Conservation (phyloP, 2,797 vertebrate genomes). For the Phrynocephalus vlangalii region DNA sequence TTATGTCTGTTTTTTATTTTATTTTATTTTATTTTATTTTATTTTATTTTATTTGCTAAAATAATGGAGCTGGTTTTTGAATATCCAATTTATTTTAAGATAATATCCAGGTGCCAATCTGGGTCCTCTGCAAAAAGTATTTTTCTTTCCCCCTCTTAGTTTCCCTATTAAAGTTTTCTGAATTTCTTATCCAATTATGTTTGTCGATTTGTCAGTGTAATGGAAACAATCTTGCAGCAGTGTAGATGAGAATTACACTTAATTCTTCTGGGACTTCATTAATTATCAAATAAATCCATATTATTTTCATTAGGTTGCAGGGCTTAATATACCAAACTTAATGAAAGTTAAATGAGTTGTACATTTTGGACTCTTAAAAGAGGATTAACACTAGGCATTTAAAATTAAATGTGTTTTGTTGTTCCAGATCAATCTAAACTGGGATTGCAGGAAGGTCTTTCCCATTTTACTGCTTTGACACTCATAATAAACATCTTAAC, state of each 20-base stretch:
- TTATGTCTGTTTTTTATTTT: neutral
- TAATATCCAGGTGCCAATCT: neutral
- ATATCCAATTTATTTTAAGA: neutral
- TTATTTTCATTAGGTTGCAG: slow-evolving; percentile 61
- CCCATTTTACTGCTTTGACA: slow-evolving; percentile 38
- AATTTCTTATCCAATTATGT: slow-evolving; percentile 38
- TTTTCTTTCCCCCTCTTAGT: neutral
- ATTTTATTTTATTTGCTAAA: neutral
- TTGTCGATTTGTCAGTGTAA: slow-evolving; percentile 47
- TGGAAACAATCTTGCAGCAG: slow-evolving; percentile 46
- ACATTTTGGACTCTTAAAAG: slow-evolving; percentile 59
- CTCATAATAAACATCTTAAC: slow-evolving; percentile 44
- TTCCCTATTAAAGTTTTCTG: slow-evolving; percentile 5
- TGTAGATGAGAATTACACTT: slow-evolving; percentile 47
- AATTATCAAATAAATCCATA: slow-evolving; percentile 63
- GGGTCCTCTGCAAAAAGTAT: slow-evolving; percentile 10
- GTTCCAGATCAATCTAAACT: slow-evolving; percentile 54
- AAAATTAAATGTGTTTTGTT: slow-evolving; percentile 52
- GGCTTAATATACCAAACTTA: slow-evolving; percentile 57
- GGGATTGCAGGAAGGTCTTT: slow-evolving; percentile 35
- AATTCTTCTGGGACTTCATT: slow-evolving; percentile 60
- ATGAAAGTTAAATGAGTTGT: slow-evolving; percentile 67
- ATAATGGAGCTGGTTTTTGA: neutral
- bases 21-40: no score
- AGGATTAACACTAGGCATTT: slow-evolving; percentile 54